phyloP scores from a whole-genome alignment of 1,140 invertebrate species.

The Drosophila nebulosa region DNA sequence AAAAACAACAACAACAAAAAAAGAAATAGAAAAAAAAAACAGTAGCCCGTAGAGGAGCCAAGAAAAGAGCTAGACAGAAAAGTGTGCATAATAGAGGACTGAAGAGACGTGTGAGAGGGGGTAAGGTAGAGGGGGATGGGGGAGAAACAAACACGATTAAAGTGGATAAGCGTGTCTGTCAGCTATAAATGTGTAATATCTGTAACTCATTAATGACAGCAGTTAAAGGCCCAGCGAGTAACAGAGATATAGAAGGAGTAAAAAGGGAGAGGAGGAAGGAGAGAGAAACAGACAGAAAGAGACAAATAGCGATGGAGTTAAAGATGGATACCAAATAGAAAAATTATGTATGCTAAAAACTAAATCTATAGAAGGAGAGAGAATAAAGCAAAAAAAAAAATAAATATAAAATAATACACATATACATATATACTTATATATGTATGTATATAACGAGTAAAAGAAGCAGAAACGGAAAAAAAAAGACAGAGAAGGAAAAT shows the following conservation, averaged over 20 bases:
- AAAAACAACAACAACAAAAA: background rate
- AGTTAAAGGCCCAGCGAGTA: conserved; percentile 44
- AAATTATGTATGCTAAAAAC: conserved; percentile 23
- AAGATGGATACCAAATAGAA: background rate
- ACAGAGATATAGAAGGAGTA: conserved; percentile 5
- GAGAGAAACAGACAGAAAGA: background rate
- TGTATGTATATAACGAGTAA: background rate
- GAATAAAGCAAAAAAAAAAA: background rate
- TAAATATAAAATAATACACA: background rate
- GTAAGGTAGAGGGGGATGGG: background rate
- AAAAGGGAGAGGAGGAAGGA: background rate
- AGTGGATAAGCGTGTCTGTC: conserved; percentile 77
- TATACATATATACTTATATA: background rate
- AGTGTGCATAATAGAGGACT: conserved; percentile 2
- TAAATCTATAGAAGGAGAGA: conserved; percentile 19
- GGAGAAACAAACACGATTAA: conserved; percentile 59
- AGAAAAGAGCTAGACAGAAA: conserved; percentile 18
- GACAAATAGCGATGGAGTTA: conserved; percentile 2
- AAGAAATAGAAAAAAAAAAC: conserved; percentile 71
- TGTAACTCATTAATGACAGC: conserved; percentile 78
- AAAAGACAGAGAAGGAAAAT: conserved; percentile 6
- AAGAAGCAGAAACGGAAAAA: conserved; percentile 19
- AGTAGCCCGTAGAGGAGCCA: conserved; percentile 45
- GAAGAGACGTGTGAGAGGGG: background rate
- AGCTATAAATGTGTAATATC: conserved; percentile 78